Conservation (phyloP, 2,797 vertebrate genomes). For the Cyprinella venusta region DNA sequence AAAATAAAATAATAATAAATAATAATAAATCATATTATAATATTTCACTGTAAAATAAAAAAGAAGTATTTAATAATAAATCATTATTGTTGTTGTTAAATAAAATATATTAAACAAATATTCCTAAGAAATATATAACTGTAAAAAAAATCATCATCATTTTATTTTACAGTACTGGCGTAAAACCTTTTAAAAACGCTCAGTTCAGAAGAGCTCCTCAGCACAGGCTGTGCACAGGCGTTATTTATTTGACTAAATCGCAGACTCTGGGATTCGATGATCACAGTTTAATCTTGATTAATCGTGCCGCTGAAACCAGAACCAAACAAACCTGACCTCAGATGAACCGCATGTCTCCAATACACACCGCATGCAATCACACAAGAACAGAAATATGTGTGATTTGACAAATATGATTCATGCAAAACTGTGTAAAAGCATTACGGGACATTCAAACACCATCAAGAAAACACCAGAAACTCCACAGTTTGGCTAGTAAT, state of each 20-base stretch:
- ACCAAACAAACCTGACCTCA: slow-evolving; percentile 1
- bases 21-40: too few relatives aligned
- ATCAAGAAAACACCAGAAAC: background rate
- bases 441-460: background rate
- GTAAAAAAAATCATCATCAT: background rate
- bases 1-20: background rate
- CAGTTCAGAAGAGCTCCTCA: background rate
- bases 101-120: background rate
- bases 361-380: background rate
- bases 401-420: background rate
- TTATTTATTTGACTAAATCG: background rate
- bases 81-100: background rate
- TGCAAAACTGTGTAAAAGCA: background rate
- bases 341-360: background rate
- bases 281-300: background rate
- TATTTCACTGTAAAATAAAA: too few relatives aligned
- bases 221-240: background rate
- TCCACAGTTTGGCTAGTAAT: background rate
- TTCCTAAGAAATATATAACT: background rate
- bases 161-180: too few relatives aligned
- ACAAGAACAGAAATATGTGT: background rate
- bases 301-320: background rate
- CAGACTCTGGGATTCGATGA: background rate
- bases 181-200: too few relatives aligned
- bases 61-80: background rate